A percentile compares a stretch with the other conserved stretches of the same genome.
Evolutionary conservation across 2,113 vertebrate genomes (phyloP).

Genomic region (Aleadryas rufinucha): DNA sequence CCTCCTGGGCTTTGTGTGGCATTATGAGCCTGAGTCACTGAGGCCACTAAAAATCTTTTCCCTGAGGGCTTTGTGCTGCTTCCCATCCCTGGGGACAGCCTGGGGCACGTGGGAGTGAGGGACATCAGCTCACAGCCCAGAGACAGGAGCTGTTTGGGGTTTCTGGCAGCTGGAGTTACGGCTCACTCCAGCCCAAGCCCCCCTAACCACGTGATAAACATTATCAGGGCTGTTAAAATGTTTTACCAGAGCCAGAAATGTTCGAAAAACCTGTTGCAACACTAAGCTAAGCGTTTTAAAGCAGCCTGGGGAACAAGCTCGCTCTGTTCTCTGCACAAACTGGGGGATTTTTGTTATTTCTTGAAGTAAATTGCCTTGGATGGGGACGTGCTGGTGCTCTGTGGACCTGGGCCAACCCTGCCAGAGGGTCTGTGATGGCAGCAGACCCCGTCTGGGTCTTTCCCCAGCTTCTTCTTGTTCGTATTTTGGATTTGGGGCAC

Average conservation of each 20-base stretch:
- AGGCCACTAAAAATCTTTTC: background rate
- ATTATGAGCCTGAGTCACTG: background rate
- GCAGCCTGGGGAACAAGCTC: background rate
- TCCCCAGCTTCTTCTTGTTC: background rate
- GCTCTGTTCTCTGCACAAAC: constrained; percentile 3
- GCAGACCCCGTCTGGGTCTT: background rate
- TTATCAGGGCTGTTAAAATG: constrained; percentile 52
- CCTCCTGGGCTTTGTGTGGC: background rate
- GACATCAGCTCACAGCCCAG: rapidly evolving
- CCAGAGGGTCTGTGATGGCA: background rate
- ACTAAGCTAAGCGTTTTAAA: background rate
- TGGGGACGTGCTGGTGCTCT: rapidly evolving
- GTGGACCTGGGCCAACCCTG: background rate
- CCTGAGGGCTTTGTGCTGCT: background rate
- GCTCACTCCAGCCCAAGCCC: background rate
- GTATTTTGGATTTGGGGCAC: rapidly evolving
- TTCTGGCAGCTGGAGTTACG: background rate
- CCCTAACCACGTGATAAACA: constrained; percentile 27
- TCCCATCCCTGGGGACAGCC: background rate
- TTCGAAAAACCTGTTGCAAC: background rate
- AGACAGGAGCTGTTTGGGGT: background rate
- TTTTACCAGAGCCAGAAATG: background rate
- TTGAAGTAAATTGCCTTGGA: background rate
- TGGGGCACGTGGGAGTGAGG: rapidly evolving
- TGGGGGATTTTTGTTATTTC: background rate